These are phyloP conservation scores for Eilema depressum DNA, from an alignment of 2,888 invertebrate species.

Conservation along the genomic window DNA sequence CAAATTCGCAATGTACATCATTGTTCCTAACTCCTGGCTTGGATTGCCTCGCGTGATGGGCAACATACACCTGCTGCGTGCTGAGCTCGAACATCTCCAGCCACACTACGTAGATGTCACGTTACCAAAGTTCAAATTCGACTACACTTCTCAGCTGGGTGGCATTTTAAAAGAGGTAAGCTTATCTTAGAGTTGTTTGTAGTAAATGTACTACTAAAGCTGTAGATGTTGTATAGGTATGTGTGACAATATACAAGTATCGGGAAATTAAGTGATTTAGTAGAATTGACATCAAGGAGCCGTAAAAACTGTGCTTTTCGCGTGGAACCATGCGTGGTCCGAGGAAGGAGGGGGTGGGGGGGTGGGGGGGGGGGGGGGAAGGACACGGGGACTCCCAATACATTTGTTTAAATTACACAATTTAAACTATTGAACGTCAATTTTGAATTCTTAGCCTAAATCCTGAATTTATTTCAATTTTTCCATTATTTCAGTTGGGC, in stretches of 20 bases:
- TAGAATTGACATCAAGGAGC: background rate
- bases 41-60: slow-evolving; percentile 88
- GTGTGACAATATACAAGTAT: background rate
- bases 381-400: too few species aligned
- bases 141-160: slow-evolving; percentile 89
- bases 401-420: too few species aligned
- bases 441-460: too few species aligned
- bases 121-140: slow-evolving; percentile 92
- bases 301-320: too few species aligned
- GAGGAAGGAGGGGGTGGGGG: too few species aligned
- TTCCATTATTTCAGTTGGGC: slow-evolving; percentile 85
- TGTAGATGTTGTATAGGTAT: background rate
- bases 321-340: too few species aligned
- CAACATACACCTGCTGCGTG: slow-evolving; percentile 86
- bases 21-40: slow-evolving; percentile 89
- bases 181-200: background rate
- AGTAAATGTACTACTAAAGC: too few species aligned
- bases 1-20: slow-evolving; percentile 91
- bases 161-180: slow-evolving; percentile 88
- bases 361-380: too few species aligned
- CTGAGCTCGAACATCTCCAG: slow-evolving; percentile 87
- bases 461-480: too few species aligned
- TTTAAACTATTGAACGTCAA: too few species aligned
- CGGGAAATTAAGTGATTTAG: background rate
- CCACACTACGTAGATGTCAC: slow-evolving; percentile 88